phyloP scores from a whole-genome alignment of 2,113 vertebrate genomes.

The Chlamydotis undulata region DNA sequence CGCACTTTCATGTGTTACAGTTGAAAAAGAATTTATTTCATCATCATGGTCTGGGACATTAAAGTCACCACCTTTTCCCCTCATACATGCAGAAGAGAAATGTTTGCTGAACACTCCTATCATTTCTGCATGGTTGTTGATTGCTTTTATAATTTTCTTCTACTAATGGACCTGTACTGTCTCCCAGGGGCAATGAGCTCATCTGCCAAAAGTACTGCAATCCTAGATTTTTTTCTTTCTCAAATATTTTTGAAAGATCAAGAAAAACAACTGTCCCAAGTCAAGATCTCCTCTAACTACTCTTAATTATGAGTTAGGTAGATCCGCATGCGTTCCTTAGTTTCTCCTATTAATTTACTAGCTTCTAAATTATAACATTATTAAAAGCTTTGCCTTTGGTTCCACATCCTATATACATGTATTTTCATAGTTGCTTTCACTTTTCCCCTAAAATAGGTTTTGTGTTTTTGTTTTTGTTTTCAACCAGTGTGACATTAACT shows the following conservation, averaged over 20 bases:
- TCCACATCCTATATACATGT: background rate
- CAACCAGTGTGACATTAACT: background rate
- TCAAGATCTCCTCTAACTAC: background rate
- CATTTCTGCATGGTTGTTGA: background rate
- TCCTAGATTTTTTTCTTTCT: background rate
- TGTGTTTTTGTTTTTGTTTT: background rate
- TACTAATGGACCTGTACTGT: background rate
- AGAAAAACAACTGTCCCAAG: background rate
- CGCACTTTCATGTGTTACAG: background rate
- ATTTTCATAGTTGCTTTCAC: background rate
- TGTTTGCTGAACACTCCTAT: background rate
- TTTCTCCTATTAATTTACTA: background rate
- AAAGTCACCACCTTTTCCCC: background rate
- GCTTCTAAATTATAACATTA: background rate
- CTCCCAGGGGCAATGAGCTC: background rate
- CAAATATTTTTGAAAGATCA: background rate
- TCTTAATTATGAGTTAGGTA: background rate
- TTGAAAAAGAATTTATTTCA: background rate
- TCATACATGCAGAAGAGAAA: background rate
- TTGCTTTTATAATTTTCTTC: background rate
- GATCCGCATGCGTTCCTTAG: background rate
- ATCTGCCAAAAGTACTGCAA: background rate
- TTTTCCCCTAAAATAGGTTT: background rate
- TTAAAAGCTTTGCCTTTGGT: background rate
- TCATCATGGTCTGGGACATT: background rate